Evolutionary conservation across 2,888 invertebrate genomes (phyloP).

Genomic region (Dynastes maya): DNA sequence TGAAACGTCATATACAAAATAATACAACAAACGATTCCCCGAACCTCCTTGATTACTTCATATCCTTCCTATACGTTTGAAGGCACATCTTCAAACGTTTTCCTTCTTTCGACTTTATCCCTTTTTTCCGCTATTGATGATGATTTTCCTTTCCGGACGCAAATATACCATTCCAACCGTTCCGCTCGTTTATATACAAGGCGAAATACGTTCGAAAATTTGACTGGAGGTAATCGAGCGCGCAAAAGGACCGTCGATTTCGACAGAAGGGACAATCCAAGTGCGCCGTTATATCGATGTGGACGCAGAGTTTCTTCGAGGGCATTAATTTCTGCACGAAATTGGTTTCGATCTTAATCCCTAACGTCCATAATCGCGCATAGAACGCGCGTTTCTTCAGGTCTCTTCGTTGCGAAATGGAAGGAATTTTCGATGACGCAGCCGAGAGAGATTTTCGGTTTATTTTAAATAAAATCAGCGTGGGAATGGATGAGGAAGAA

Average conservation of each 20-base stretch:
- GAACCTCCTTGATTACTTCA: not conserved
- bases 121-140: not conserved
- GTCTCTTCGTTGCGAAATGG: not conserved
- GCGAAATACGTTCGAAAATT: slow-evolving; percentile 6
- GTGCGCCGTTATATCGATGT: not conserved
- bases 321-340: slow-evolving; percentile 25
- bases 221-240: slow-evolving; percentile 20
- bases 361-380: slow-evolving; percentile 1
- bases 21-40: too few species aligned
- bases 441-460: slow-evolving; percentile 2
- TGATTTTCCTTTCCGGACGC: not conserved
- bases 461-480: not conserved
- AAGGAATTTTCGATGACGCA: slow-evolving; percentile 1
- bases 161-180: not conserved
- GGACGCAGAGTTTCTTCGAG: too few species aligned
- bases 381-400: slow-evolving; percentile 1
- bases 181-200: not conserved
- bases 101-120: not conserved
- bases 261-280: not conserved
- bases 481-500: too few species aligned
- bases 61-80: not conserved
- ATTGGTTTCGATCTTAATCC: slow-evolving; percentile 33
- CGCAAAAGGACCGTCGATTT: slow-evolving; percentile 1
- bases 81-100: not conserved
- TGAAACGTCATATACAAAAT: too few species aligned